These are phyloP conservation scores for Geodia barretti DNA, from an alignment of 37 sponge, comb jelly and placozoan species.

Conservation along the genomic window DNA sequence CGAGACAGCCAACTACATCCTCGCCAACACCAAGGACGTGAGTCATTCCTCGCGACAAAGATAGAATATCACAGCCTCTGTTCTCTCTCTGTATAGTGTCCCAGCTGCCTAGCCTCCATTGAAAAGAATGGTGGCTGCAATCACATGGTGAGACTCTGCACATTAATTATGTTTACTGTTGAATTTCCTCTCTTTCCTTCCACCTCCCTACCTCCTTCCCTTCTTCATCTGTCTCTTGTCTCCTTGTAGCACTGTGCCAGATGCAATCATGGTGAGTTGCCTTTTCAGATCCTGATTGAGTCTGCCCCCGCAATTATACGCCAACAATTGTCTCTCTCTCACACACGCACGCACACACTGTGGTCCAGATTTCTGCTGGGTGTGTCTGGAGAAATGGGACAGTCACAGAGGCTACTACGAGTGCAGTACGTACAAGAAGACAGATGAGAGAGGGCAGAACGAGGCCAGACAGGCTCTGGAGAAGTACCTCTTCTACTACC, in stretches of 20 bases:
- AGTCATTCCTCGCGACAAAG: constrained; percentile 15
- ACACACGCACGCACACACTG: background rate
- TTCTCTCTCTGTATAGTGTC: constrained; percentile 65
- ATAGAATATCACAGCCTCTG: background rate
- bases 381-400: constrained; percentile 82
- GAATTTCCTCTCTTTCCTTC: background rate
- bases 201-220: background rate
- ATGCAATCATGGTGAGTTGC: constrained; percentile 56
- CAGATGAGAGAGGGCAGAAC: constrained; percentile 11
- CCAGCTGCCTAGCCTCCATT: constrained; percentile 82
- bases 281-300: background rate
- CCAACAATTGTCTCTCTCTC: background rate
- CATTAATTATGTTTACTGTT: background rate
- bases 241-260: constrained; percentile 41
- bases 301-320: background rate
- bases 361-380: constrained; percentile 82
- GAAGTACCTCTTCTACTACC: constrained; percentile 86
- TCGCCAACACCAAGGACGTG: constrained; percentile 88
- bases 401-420: constrained; percentile 83
- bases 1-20: constrained; percentile 89
- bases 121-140: constrained; percentile 97
- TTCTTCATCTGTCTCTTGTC: background rate
- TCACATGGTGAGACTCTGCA: constrained; percentile 75
- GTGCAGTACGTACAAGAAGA: constrained; percentile 83
- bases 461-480: constrained; percentile 73